Percentiles rank a stretch among this genome's conserved stretches.
Evolutionary conservation across 1,140 invertebrate genomes (phyloP).

Genomic region (Argopecten irradians): DNA sequence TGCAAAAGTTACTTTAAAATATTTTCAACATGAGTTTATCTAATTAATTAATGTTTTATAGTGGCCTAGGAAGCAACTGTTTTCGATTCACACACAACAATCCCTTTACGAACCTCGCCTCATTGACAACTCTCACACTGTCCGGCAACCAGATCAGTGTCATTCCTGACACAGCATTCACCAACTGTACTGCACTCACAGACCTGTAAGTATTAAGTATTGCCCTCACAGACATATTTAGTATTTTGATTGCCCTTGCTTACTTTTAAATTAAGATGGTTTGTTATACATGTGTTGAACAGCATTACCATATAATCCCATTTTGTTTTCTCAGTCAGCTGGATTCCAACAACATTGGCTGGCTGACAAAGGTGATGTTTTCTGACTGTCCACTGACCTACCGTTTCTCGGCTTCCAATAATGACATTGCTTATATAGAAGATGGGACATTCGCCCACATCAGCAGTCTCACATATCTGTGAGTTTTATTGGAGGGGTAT

Average conservation of each 20-base stretch:
- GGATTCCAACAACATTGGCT: conserved; percentile 53
- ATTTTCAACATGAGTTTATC: too few species aligned
- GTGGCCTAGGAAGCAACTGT: conserved; percentile 54
- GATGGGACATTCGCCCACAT: conserved; percentile 59
- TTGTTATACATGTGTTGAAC: not conserved
- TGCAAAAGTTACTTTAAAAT: not conserved
- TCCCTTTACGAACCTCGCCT: conserved; percentile 59
- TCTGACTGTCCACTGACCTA: conserved; percentile 42
- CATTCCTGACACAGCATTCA: conserved; percentile 64
- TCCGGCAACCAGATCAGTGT: conserved; percentile 58
- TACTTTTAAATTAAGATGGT: too few species aligned
- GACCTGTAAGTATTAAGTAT: conserved; percentile 59
- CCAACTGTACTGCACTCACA: conserved; percentile 52
- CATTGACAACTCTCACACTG: conserved; percentile 48
- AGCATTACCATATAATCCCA: not conserved
- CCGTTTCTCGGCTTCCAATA: conserved; percentile 39
- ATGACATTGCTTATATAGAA: conserved; percentile 61
- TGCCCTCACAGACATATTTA: not conserved
- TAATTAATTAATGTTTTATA: conserved; percentile 39
- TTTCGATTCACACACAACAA: conserved; percentile 64
- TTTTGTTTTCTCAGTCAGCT: conserved; percentile 48
- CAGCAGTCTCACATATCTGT: conserved; percentile 49
- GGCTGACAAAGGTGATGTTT: conserved; percentile 51
- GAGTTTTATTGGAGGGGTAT: conserved; percentile 28
- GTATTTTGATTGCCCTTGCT: too few species aligned